phyloP scores from a whole-genome alignment of 1,140 invertebrate genomes.

The Hypothenemus hampei region DNA sequence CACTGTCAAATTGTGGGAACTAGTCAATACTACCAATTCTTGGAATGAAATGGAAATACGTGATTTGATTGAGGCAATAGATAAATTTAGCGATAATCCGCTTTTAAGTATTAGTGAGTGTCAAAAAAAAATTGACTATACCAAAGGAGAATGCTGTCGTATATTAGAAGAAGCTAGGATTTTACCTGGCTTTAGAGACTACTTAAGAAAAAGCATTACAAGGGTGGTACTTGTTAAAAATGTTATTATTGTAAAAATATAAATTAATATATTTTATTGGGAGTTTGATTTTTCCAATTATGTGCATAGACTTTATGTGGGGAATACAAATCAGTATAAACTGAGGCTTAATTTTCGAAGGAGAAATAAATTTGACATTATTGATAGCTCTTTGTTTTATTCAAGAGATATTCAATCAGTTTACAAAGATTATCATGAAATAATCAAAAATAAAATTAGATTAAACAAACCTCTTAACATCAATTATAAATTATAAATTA shows the following conservation, averaged over 20 bases:
- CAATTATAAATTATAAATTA: too few species aligned
- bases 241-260: background rate
- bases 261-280: too few species aligned
- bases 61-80: constrained; percentile 28
- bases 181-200: constrained; percentile 16
- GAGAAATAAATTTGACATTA: too few species aligned
- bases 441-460: too few species aligned
- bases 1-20: constrained; percentile 20
- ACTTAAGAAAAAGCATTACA: constrained; percentile 20
- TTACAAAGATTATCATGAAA: too few species aligned
- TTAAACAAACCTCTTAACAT: too few species aligned
- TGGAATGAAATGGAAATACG: constrained; percentile 19
- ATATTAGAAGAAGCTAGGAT: constrained; percentile 27
- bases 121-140: constrained; percentile 24
- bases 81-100: constrained; percentile 28
- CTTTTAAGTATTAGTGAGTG: constrained; percentile 14
- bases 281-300: too few species aligned
- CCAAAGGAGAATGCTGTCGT: constrained; percentile 26
- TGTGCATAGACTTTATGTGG: too few species aligned
- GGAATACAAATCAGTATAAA: too few species aligned
- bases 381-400: too few species aligned
- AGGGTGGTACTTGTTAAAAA: constrained; percentile 5
- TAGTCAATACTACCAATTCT: constrained; percentile 5
- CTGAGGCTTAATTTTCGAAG: too few species aligned
- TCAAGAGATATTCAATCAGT: too few species aligned